Conservation (phyloP, 1,140 invertebrate genomes). For the Panagrolaimus sp. region DNA sequence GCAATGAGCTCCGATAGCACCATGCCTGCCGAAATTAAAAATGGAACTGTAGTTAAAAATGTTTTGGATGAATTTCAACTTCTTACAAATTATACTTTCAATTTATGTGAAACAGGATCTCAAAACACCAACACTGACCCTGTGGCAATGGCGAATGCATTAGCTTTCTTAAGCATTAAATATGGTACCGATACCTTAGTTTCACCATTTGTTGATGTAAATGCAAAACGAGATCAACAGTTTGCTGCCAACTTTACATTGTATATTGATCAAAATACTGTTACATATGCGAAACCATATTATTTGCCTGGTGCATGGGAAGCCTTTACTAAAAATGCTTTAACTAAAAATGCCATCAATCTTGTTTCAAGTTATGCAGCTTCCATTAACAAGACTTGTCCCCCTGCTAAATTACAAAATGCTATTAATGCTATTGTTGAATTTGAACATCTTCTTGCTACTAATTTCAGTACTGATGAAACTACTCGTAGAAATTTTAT, state of each 20-base stretch:
- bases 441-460: not conserved
- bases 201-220: not conserved
- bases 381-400: not conserved
- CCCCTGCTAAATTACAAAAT: not conserved
- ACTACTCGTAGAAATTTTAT: not conserved
- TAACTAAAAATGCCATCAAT: not conserved
- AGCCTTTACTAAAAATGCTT: not conserved
- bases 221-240: not conserved
- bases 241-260: not conserved
- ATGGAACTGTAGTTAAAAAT: not conserved
- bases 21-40: not conserved
- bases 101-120: not conserved
- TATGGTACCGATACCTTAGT: not conserved
- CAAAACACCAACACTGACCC: not conserved
- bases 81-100: not conserved
- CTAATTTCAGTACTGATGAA: not conserved
- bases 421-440: not conserved
- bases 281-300: not conserved
- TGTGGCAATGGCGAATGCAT: not conserved
- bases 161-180: not conserved
- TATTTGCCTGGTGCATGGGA: not conserved
- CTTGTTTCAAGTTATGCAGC: not conserved
- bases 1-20: not conserved
- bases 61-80: not conserved
- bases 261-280: slow-evolving; percentile 5